Evolutionary conservation across 2,888 invertebrate species (phyloP), one percentile per base, ranked within the genome.

Genomic region (Myopa tessellatipennis): DNA sequence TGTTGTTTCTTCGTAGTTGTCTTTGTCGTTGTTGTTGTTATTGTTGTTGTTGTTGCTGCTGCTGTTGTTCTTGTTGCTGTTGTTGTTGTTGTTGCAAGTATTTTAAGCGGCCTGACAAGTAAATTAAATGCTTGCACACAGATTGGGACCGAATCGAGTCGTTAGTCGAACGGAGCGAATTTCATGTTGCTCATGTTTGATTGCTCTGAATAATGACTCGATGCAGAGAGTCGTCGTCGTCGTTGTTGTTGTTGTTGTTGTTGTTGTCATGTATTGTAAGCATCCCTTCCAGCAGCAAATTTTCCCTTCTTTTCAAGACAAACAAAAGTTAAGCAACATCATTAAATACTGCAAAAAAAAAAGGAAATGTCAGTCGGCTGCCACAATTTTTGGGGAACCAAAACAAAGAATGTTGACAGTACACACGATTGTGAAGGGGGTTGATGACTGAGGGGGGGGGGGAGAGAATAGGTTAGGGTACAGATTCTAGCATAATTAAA

Each of bases 151-250:
- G 36, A 18, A 26, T 26, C 10, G 34, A 36, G 18, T 38, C 52
- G 38, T n/a, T 12, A 26, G 52, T 63, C 34, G 34, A 50, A 50
- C 16, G 63, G 45, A 38, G 61, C 50, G 50, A 40, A 63, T 73
- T 74, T 63, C 45, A 52, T 74, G 63, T 77, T 80, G 78, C 45
- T 73, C 38, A 26, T 73, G 73, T 77, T 80, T 78, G 82, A 82
- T 84, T 85, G 82, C 82, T 84, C 83, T 85, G 85, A 85, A 83
- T 85, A 85, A 85, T 85, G 85, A 84, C 83, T 85, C 85, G n/a
- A 36, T 58, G 36, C 58, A 4, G n/a, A 60, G 36, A 16, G 55
- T 36, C n/a, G 34, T 50, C 26, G 83, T 83, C 81, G 82, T 82
- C 78, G 80, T 76, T 80, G 3, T 38, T 4, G 7, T 82, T 79